phyloP scores from a whole-genome alignment of 2,797 vertebrate genomes.

The Melanotaenia parkinsoni region DNA sequence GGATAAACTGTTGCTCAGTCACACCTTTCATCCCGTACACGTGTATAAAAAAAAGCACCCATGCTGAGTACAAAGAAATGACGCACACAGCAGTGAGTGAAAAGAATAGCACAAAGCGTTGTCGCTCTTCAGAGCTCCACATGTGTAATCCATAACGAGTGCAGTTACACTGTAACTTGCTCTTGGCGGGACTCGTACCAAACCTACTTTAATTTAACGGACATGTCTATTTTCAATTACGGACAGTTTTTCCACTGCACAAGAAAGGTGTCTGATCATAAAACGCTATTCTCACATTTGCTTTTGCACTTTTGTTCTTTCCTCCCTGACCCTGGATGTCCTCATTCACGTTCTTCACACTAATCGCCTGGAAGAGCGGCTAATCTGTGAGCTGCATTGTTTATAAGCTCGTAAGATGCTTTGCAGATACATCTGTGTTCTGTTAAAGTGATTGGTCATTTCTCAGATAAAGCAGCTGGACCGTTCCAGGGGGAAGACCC shows the following conservation, averaged over 20 bases:
- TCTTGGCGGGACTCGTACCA: constrained; percentile 44
- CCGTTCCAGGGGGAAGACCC: constrained; percentile 79
- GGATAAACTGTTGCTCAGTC: constrained; percentile 27
- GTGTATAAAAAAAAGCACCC: constrained; percentile 39
- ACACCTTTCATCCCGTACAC: constrained; percentile 40
- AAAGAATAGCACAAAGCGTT: constrained; percentile 65
- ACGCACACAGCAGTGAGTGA: constrained; percentile 52
- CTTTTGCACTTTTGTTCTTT: constrained; percentile 62
- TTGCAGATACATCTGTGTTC: constrained; percentile 81
- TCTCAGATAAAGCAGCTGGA: constrained; percentile 80
- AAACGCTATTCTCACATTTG: constrained; percentile 68
- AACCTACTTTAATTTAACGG: constrained; percentile 39
- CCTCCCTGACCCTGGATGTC: constrained; percentile 60
- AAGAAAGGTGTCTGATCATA: constrained; percentile 52
- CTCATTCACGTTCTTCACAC: constrained; percentile 59
- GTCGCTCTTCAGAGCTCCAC: constrained; percentile 74
- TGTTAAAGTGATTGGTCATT: constrained; percentile 79
- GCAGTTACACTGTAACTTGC: constrained; percentile 45
- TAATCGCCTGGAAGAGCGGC: constrained; percentile 62
- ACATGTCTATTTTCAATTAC: constrained; percentile 33
- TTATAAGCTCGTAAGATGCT: constrained; percentile 71
- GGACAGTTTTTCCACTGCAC: constrained; percentile 19
- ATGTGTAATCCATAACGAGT: constrained; percentile 69
- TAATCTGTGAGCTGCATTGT: constrained; percentile 71
- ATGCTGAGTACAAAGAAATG: constrained; percentile 56